A percentile compares a stretch with the other conserved stretches of the same genome.
Evolutionary conservation across 2,113 vertebrate genomes (phyloP).

Genomic region (Maccullochella peelii): DNA sequence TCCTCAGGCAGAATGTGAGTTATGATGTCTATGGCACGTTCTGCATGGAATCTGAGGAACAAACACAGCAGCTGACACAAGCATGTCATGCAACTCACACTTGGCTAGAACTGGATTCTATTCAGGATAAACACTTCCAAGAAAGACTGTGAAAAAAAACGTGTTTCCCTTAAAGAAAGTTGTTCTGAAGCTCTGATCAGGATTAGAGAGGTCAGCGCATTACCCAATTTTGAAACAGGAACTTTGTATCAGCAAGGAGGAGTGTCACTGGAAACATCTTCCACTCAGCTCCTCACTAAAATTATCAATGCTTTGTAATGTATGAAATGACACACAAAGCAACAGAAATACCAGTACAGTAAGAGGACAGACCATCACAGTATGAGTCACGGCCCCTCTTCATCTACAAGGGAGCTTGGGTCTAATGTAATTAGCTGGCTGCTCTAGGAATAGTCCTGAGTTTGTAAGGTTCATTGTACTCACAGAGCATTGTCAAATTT

Average conservation of each 20-base stretch:
- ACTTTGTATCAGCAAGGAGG: not conserved
- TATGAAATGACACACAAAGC: not conserved
- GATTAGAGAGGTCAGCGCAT: slow-evolving; percentile 15
- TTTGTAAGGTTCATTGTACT: slow-evolving; percentile 78
- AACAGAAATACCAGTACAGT: not conserved
- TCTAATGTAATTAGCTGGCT: slow-evolving; percentile 23
- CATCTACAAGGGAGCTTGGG: slow-evolving; percentile 2
- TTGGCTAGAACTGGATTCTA: slow-evolving; percentile 10
- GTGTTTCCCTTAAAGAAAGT: not conserved
- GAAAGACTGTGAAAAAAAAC: too few species aligned
- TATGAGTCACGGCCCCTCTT: slow-evolving; percentile 16
- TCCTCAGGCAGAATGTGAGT: slow-evolving; percentile 99
- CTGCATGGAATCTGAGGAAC: slow-evolving; percentile 93
- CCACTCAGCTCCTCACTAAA: not conserved
- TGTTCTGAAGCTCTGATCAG: slow-evolving; percentile 32
- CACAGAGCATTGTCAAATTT: slow-evolving; percentile 99
- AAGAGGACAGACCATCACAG: slow-evolving; percentile 3
- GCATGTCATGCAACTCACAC: slow-evolving; percentile 7
- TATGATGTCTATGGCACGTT: slow-evolving; percentile 99
- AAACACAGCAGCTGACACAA: slow-evolving; percentile 42
- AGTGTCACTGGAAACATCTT: not conserved
- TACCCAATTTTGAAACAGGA: slow-evolving; percentile 14
- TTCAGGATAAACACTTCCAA: slow-evolving; percentile 51
- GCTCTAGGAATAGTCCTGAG: not conserved
- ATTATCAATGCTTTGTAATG: not conserved